phyloP scores from a whole-genome alignment of 2,113 vertebrate genomes.

The Serinus canaria region DNA sequence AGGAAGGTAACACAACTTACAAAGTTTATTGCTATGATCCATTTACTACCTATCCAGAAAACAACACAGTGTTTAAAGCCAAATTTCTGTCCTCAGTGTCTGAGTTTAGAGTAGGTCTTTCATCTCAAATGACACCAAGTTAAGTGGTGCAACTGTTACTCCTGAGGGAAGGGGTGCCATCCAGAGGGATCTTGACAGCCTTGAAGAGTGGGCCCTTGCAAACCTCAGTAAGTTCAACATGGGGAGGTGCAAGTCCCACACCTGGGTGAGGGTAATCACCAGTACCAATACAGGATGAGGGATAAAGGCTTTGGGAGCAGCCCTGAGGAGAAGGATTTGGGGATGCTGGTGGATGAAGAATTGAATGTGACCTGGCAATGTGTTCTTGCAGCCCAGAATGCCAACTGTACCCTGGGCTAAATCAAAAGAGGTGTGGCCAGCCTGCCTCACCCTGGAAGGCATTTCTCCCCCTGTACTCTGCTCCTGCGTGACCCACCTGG shows the following conservation, averaged over 20 bases:
- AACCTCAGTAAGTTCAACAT: not conserved
- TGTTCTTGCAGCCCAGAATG: rapidly evolving
- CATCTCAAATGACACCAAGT: not conserved
- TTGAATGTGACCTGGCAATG: not conserved
- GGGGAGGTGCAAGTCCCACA: not conserved
- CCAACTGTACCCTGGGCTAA: not conserved
- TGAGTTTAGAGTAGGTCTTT: not conserved
- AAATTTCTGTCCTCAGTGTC: not conserved
- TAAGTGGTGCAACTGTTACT: not conserved
- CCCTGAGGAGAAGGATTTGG: not conserved
- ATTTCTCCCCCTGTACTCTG: not conserved
- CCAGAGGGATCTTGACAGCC: not conserved
- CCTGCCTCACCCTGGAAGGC: not conserved
- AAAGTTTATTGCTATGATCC: not conserved
- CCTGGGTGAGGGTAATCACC: not conserved
- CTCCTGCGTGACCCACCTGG: not conserved
- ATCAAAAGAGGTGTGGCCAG: not conserved
- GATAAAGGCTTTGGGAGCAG: not conserved
- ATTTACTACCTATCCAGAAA: not conserved
- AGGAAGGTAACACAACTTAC: not conserved
- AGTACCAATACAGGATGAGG: not conserved
- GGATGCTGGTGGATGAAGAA: not conserved
- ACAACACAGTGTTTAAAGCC: not conserved
- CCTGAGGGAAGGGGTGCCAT: not conserved
- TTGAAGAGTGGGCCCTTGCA: not conserved